phyloP scores from a whole-genome alignment of 2,797 vertebrate species.

The Myotis vivesi region DNA sequence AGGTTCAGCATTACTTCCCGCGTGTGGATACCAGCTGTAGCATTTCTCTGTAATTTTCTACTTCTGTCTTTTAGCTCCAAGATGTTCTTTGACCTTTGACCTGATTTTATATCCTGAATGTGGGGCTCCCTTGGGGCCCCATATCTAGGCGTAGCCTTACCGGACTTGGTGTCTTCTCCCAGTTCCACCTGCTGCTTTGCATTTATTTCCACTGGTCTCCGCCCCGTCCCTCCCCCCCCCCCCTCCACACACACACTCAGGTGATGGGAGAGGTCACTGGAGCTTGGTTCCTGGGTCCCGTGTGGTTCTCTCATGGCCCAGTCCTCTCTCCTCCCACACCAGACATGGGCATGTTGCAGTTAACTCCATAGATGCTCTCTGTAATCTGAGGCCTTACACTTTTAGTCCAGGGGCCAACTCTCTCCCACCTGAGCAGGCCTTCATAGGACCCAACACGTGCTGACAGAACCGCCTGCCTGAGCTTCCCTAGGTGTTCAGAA shows the following conservation, averaged over 20 bases:
- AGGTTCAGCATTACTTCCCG: not conserved
- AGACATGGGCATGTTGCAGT: no score
- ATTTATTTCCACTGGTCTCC: not conserved
- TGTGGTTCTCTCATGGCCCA: not conserved
- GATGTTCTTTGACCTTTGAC: not conserved
- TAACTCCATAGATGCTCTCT: not conserved
- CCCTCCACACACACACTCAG: no score
- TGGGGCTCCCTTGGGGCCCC: not conserved
- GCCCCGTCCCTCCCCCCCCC: no score
- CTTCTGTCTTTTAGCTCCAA: not conserved
- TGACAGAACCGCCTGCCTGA: not conserved
- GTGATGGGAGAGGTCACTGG: not conserved
- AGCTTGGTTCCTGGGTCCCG: not conserved
- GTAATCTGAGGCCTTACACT: not conserved
- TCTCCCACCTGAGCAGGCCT: not conserved
- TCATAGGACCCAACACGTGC: not conserved
- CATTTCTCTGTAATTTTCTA: not conserved
- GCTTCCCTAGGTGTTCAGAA: not conserved
- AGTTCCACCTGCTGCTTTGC: not conserved
- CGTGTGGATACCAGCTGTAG: not conserved
- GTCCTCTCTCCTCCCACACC: not conserved
- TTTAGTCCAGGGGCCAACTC: not conserved
- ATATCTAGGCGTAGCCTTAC: not conserved
- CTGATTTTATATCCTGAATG: not conserved
- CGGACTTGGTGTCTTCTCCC: not conserved